Evolutionary conservation across 2,888 invertebrate species (phyloP), one percentile per base, ranked within the genome.

Genomic region (Copidosoma aretas): DNA sequence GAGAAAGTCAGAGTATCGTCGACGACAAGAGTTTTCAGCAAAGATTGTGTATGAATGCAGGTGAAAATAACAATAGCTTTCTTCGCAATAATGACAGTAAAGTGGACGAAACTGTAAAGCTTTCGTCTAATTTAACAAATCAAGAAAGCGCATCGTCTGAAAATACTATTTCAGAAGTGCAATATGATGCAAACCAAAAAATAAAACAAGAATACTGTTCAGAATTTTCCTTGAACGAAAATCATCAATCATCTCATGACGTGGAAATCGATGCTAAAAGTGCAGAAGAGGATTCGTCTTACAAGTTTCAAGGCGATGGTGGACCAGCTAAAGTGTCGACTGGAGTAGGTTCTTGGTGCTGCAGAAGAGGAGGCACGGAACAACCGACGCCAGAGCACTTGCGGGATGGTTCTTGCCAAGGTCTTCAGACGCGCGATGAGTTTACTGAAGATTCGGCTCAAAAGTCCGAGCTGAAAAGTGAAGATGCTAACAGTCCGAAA

Each of bases 341-440:
- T 68, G 89, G 88, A 77, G 84, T 88, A 57, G 92, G 91, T 12
- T 90, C 90, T 70, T 89, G 91, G 75, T 91, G 91, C 77, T 92
- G 91, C 80, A 88, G 91, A 46, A 89, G 91, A 81, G 91, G 91
- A 25, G 90, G 91, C 4, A 91, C 89, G 1, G 89, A 90, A 72
- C 89, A 90, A 72, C 91, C 92, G 24, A 90, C 91, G 8, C 88
- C 89, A 1, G 91, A 92, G 80, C 91, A 91, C 79, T 82, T 91
- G 49, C 87, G 90, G 76, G 91, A 91, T 64, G 92, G 91, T 32
- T 90, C 90, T 58, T 92, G 91, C 78, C 87, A 89, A 70, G 91
- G 91, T 10, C 85, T 91, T 67, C 91, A 91, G 81, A 91, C 91
- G 62, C 89, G 89, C 84, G 91, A 91, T 77, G 91, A 91, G 83